phyloP scores from a whole-genome alignment of 2,888 invertebrate species.

The Girardia tigrina region DNA sequence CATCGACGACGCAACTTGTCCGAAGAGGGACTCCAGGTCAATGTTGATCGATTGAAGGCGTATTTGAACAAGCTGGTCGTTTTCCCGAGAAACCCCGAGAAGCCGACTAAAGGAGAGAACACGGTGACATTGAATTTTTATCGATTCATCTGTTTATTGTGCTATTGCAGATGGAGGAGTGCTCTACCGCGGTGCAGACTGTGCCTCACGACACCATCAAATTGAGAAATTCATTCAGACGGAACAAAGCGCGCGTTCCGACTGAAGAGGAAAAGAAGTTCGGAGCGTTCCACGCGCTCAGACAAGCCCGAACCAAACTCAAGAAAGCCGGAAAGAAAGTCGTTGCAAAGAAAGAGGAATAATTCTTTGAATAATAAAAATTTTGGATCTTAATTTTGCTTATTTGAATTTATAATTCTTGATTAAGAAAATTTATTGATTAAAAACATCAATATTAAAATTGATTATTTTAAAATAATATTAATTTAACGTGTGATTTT shows the following conservation, averaged over 20 bases:
- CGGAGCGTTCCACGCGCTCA: background rate
- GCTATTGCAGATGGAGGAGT: background rate
- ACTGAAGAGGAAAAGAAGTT: constrained; percentile 23
- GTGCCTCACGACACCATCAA: background rate
- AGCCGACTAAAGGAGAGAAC: constrained; percentile 4
- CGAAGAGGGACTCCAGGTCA: constrained; percentile 69
- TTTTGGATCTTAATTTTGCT: background rate
- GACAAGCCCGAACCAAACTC: background rate
- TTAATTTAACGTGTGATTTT: too few relatives aligned
- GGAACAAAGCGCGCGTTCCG: background rate
- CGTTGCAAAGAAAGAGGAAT: background rate
- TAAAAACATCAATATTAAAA: background rate
- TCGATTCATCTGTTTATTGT: background rate
- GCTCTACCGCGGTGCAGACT: background rate
- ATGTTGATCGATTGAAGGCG: constrained; percentile 86
- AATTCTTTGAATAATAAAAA: background rate
- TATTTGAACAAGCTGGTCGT: constrained; percentile 84
- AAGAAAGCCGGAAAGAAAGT: background rate
- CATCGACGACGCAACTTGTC: constrained; percentile 84
- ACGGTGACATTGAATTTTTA: background rate
- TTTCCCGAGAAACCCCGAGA: constrained; percentile 69
- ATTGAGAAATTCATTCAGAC: background rate
- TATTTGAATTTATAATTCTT: background rate
- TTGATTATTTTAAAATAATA: too few relatives aligned
- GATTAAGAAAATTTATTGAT: background rate